Evolutionary conservation across 2,113 vertebrate species (phyloP).

Genomic region (Triplophysa rosa): DNA sequence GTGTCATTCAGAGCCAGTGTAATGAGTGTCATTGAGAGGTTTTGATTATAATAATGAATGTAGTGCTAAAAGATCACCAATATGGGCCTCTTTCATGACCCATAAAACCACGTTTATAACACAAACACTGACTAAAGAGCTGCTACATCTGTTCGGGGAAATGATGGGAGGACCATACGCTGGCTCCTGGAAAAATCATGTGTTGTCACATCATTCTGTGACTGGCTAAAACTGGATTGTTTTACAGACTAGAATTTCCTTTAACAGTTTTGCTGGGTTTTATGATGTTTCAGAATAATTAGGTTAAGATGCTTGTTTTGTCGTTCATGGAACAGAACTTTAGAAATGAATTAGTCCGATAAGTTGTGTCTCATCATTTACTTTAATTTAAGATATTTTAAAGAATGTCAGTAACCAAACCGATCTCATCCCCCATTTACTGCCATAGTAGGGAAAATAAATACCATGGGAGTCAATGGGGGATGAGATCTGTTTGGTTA

Average conservation of each 20-base stretch:
- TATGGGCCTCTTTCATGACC: constrained; percentile 11
- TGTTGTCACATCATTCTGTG: constrained; percentile 33
- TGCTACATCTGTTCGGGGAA: background rate
- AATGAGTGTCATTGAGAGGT: background rate
- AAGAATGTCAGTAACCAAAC: no score
- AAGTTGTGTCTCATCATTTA: constrained; percentile 11
- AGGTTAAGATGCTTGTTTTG: constrained; percentile 14
- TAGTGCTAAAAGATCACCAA: background rate
- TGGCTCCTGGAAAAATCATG: constrained; percentile 2
- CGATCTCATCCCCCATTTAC: no score
- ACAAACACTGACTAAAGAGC: constrained; percentile 23
- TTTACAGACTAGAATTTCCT: constrained; percentile 13
- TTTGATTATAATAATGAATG: constrained; percentile 25
- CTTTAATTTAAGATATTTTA: no score
- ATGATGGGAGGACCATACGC: constrained; percentile 17
- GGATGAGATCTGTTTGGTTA: no score
- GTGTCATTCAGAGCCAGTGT: background rate
- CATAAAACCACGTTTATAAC: constrained; percentile 38
- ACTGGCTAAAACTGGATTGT: constrained; percentile 32
- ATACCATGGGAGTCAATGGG: no score
- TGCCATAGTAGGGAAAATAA: no score
- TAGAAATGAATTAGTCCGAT: constrained; percentile 10
- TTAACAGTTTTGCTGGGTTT: constrained; percentile 34
- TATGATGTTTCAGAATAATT: constrained; percentile 20
- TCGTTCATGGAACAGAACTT: constrained; percentile 32